Evolutionary conservation across 1,140 invertebrate species (phyloP).

Genomic region (Cylas formicarius): DNA sequence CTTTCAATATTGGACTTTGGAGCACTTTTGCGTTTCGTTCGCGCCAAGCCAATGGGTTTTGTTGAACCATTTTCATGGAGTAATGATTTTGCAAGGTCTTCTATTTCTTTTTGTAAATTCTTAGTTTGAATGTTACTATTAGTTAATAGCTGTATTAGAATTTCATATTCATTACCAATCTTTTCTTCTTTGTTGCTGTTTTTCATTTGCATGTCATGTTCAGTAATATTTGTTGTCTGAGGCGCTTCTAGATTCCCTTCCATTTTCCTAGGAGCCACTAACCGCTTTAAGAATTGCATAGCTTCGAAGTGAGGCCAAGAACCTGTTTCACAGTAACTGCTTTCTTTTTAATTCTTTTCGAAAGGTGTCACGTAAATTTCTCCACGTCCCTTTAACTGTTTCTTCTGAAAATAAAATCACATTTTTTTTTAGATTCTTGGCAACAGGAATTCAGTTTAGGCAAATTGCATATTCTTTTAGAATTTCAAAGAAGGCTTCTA

Average conservation of each 20-base stretch:
- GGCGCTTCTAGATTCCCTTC: slow-evolving; percentile 14
- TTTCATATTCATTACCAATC: slow-evolving; percentile 2
- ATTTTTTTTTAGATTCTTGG: slow-evolving; percentile 16
- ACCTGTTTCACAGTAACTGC: slow-evolving; percentile 8
- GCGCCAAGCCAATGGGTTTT: no score
- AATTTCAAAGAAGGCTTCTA: slow-evolving; percentile 18
- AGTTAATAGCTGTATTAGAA: background rate
- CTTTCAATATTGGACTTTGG: no score
- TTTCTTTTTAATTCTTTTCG: slow-evolving; percentile 41
- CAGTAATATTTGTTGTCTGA: background rate
- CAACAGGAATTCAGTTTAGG: slow-evolving; percentile 10
- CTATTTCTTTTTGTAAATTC: no score
- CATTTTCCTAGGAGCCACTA: slow-evolving; percentile 4
- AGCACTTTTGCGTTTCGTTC: no score
- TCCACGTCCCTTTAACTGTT: slow-evolving; percentile 44
- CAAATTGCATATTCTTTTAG: slow-evolving; percentile 11
- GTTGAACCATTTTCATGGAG: no score
- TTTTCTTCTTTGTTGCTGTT: no score
- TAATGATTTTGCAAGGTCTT: no score
- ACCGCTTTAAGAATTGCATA: slow-evolving; percentile 14
- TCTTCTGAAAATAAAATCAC: slow-evolving; percentile 38
- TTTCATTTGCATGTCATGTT: no score
- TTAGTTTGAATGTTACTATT: no score
- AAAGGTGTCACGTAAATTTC: slow-evolving; percentile 43
- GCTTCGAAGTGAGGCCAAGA: slow-evolving; percentile 17